Conservation (phyloP, 2,797 vertebrate genomes). For the Sebastes matsubarae region DNA sequence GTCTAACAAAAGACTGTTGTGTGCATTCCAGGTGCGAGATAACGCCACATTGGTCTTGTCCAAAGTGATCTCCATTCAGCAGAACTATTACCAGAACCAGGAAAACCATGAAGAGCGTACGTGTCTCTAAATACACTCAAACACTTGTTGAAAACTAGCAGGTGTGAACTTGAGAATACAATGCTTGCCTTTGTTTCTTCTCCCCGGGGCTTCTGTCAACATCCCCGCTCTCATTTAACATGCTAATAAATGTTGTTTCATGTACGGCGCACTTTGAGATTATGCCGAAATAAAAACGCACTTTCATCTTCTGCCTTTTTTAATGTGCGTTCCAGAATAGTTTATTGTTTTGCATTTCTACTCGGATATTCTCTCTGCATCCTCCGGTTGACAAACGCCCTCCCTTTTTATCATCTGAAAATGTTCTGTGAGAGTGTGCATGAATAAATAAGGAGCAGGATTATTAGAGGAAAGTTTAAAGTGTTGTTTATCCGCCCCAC, state of each 20-base stretch:
- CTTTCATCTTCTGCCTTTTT: conserved; percentile 59
- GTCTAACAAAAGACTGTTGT: conserved; percentile 27
- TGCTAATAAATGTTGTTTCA: conserved; percentile 70
- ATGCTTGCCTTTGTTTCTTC: conserved; percentile 27
- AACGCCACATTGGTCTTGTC: conserved; percentile 94
- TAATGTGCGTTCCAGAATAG: conserved; percentile 46
- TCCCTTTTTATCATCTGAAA: conserved; percentile 32
- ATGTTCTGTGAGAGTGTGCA: conserved; percentile 31
- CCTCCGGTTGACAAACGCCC: conserved; percentile 27
- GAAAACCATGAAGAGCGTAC: conserved; percentile 95
- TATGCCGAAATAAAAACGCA: conserved; percentile 38
- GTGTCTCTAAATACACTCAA: conserved; percentile 59
- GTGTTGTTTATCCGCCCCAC: background rate
- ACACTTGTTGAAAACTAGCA: conserved; percentile 10
- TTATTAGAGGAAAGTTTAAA: conserved; percentile 9
- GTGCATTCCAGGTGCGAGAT: conserved; percentile 89
- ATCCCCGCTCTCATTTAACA: conserved; percentile 60
- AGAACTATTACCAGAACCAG: conserved; percentile 95
- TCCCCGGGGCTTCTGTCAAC: conserved; percentile 44
- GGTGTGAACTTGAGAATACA: conserved; percentile 26
- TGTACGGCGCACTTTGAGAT: conserved; percentile 42
- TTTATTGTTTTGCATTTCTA: conserved; percentile 49
- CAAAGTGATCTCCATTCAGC: conserved; percentile 88
- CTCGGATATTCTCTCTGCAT: conserved; percentile 30
- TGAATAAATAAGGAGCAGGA: conserved; percentile 29